Conservation (phyloP, 2,113 vertebrate genomes). For the Ciconia stormi region DNA sequence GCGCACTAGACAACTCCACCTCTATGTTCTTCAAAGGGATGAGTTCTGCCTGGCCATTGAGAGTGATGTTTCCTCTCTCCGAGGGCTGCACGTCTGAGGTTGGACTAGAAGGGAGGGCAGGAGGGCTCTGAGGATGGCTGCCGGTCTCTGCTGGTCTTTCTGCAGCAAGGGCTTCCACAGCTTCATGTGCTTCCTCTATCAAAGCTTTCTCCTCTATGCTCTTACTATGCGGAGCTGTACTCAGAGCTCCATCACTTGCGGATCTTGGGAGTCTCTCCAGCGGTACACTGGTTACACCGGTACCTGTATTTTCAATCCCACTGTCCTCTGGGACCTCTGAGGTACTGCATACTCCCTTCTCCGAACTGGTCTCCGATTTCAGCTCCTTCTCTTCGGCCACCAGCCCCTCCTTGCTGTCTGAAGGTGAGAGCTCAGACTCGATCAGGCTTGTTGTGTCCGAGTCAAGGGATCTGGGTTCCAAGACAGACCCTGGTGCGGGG, state of each 20-base stretch:
- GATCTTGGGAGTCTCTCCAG: conserved; percentile 39
- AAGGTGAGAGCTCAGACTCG: conserved; percentile 83
- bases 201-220: conserved; percentile 65
- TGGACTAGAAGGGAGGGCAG: conserved; percentile 38
- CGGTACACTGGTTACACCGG: neutral
- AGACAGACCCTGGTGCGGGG: conserved; percentile 53
- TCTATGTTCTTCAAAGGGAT: conserved; percentile 83
- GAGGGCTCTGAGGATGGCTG: neutral
- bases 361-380: conserved; percentile 64
- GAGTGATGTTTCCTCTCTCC: neutral
- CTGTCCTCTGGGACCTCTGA: conserved; percentile 68
- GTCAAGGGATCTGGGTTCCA: conserved; percentile 79
- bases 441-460: conserved; percentile 90
- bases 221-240: neutral
- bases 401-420: conserved; percentile 72
- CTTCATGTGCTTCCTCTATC: conserved; percentile 85
- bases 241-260: conserved; percentile 18
- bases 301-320: conserved; percentile 42
- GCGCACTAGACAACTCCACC: conserved; percentile 87
- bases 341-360: conserved; percentile 42
- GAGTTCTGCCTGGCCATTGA: conserved; percentile 64
- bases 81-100: neutral
- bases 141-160: conserved; percentile 38
- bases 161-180: conserved; percentile 76
- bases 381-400: conserved; percentile 30